phyloP scores from a whole-genome alignment of 1,140 invertebrate genomes.

The Neocloeon triangulifer region DNA sequence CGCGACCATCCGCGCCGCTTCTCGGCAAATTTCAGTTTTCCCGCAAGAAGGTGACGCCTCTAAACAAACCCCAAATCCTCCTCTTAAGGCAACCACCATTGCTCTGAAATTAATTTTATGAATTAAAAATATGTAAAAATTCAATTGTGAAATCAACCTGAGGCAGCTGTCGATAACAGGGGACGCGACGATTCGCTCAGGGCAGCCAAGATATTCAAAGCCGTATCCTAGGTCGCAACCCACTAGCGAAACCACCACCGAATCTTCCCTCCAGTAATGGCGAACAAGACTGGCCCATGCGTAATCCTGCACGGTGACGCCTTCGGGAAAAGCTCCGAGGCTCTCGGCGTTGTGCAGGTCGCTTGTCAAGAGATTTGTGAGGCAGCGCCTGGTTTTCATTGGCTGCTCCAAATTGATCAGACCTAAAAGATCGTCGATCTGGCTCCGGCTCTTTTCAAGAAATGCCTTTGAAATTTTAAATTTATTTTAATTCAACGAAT shows the following conservation, averaged over 20 bases:
- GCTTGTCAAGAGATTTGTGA: too few species aligned
- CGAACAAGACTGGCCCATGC: conserved; percentile 81
- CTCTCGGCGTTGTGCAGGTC: too few species aligned
- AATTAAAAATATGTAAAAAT: too few species aligned
- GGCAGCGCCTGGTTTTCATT: too few species aligned
- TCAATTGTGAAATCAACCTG: too few species aligned
- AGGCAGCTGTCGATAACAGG: conserved; percentile 71
- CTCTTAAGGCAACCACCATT: conserved; percentile 64
- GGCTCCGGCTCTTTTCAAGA: too few species aligned
- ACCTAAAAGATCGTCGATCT: too few species aligned
- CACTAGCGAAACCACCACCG: conserved; percentile 39
- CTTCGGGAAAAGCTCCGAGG: too few species aligned
- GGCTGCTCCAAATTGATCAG: too few species aligned
- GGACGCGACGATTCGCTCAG: conserved; percentile 58
- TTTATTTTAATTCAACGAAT: too few species aligned
- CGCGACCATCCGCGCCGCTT: conserved; percentile 83
- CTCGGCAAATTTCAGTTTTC: conserved; percentile 90
- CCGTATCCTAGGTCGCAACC: conserved; percentile 52
- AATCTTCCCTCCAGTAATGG: conserved; percentile 67
- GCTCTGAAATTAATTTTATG: too few species aligned
- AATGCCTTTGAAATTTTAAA: too few species aligned
- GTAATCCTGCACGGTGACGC: conserved; percentile 67
- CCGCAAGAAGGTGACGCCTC: conserved; percentile 86
- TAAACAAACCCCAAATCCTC: conserved; percentile 65
- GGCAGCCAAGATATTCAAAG: conserved; percentile 81